Evolutionary conservation across 2,888 invertebrate genomes (phyloP), one percentile per base, ranked within the genome.

Genomic region (Amiota communis): DNA sequence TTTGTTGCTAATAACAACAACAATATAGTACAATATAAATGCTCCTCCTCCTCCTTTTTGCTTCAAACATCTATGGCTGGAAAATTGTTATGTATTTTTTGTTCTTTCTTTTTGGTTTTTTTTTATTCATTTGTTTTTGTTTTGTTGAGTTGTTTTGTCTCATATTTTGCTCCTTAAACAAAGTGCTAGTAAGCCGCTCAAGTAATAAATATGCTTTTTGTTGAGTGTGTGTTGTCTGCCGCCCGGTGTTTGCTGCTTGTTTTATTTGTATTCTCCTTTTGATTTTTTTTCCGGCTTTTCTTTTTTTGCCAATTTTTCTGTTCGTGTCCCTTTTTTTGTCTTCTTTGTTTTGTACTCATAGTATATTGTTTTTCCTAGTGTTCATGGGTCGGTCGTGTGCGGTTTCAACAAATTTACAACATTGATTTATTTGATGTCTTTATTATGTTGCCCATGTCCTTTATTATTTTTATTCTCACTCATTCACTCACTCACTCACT

Each of bases 111-210:
- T 23, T 23, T 23, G 23, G 78, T 80, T 82, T 82, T 85, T 83
- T 23, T 59, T 13, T 17, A 1, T 23, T 4, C 73, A 81, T 69
- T 68, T 73, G 73, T 74, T 2, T 2, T 23, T 3, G 1, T 23
- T 3, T 23, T 3, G 23, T 23, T 23, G n/a, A n/a, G n/a, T 23
- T 23, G 23, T 23, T 23, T 23, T 23, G 4, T 36, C 36, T 36
- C 36, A 36, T 6, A 36, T 36, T 36, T 36, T 36, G 8, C 36
- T 65, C 79, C 77, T 74, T 81, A 79, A 77, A 77, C 75, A 79
- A 79, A 84, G 82, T 81, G 78, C 80, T 81, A 85, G 80, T 82
- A 84, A 84, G 85, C 83, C 75, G 81, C 79, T 79, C 84, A 79
- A 83, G 85, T 82, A 81, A 84, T 84, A 85, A 85, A 83, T 85